Percentiles rank a stretch among this genome's conserved stretches.
Evolutionary conservation across 2,113 vertebrate genomes (phyloP).

Genomic region (Oryzias woworae): DNA sequence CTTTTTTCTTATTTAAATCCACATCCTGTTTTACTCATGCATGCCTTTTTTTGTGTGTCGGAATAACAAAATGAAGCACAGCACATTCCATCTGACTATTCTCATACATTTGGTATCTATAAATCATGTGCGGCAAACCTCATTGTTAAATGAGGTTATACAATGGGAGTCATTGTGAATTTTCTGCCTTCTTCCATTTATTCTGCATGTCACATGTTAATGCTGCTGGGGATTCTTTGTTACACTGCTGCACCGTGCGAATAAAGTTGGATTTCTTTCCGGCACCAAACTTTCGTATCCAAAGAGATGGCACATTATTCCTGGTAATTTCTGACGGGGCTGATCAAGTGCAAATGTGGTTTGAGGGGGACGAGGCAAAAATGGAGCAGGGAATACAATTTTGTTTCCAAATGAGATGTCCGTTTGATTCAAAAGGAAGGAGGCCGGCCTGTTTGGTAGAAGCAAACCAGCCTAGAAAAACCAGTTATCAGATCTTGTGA

Average conservation of each 20-base stretch:
- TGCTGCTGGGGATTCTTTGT: slow-evolving; percentile 41
- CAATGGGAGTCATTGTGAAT: slow-evolving; percentile 57
- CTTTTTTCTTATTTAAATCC: slow-evolving; percentile 42
- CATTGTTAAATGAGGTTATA: slow-evolving; percentile 62
- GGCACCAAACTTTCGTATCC: slow-evolving; percentile 21
- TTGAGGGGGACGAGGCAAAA: slow-evolving; percentile 8
- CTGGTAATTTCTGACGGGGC: slow-evolving; percentile 34
- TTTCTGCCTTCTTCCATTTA: slow-evolving; percentile 52
- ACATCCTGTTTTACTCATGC: slow-evolving; percentile 31
- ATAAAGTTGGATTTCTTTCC: slow-evolving; percentile 37
- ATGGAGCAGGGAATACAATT: not conserved
- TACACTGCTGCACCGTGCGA: slow-evolving; percentile 26
- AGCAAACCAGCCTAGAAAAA: not conserved
- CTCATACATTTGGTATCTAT: slow-evolving; percentile 62
- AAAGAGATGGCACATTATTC: slow-evolving; percentile 23
- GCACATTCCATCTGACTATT: slow-evolving; percentile 34
- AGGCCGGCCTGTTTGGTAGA: rapidly evolving
- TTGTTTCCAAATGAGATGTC: slow-evolving; percentile 14
- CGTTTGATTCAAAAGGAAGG: not conserved
- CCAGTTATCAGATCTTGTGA: not conserved
- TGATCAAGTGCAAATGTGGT: slow-evolving; percentile 33
- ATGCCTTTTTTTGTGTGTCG: slow-evolving; percentile 13
- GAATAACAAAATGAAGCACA: slow-evolving; percentile 37
- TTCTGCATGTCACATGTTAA: slow-evolving; percentile 51
- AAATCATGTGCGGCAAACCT: slow-evolving; percentile 63